Conservation (phyloP, 2,113 vertebrate species). For the Gallinago undulata region DNA sequence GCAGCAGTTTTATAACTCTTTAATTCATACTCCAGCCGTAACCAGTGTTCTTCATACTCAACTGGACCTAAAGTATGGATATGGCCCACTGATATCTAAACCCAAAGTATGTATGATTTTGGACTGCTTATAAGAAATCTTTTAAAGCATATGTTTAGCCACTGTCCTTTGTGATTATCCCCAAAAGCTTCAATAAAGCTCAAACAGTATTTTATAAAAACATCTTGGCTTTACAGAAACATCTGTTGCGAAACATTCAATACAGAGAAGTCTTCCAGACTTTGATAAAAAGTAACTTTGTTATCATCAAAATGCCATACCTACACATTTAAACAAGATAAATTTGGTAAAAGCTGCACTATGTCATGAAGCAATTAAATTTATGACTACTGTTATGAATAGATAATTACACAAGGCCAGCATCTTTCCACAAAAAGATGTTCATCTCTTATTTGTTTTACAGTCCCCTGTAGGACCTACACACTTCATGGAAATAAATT, state of each 20-base stretch:
- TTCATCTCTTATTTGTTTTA: neutral
- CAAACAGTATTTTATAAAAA: neutral
- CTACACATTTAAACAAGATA: neutral
- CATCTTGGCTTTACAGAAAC: neutral
- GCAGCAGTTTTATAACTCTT: neutral
- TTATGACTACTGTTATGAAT: neutral
- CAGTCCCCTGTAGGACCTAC: neutral
- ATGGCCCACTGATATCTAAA: neutral
- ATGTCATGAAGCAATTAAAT: neutral
- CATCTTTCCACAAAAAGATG: neutral
- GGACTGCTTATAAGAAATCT: neutral
- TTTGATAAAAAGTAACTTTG: neutral
- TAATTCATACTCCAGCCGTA: neutral
- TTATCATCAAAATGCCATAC: neutral
- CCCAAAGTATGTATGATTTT: neutral
- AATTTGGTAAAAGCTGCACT: neutral
- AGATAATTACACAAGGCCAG: neutral
- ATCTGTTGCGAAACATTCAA: neutral
- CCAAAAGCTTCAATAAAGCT: neutral
- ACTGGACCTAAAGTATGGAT: neutral
- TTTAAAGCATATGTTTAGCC: neutral
- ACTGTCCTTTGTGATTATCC: neutral
- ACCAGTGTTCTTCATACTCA: neutral
- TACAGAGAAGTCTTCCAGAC: neutral
- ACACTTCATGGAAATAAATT: rapidly evolving